Evolutionary conservation across 2,113 vertebrate genomes (phyloP), one percentile per base, ranked within the genome.

Genomic region (Callopanchax toddi): DNA sequence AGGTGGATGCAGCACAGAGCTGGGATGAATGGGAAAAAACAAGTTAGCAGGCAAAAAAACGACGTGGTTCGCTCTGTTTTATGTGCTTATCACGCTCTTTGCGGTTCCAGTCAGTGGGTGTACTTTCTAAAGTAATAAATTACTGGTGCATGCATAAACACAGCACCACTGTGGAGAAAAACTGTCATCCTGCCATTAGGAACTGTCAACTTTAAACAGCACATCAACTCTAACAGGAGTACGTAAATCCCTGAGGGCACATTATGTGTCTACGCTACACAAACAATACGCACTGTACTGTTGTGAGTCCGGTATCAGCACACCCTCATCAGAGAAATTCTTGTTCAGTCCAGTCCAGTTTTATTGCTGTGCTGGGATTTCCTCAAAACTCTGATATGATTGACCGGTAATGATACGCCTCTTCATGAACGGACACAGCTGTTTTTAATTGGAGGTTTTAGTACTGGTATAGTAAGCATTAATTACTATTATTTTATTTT

Each of bases 351-450:
- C 29, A 18, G 17, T 51, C n/a, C 13, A 36, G 2, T 26, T 25
- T 64, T 21, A 70, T 29, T 37, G 59, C 43, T 71, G 65, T 13
- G 2, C 5, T 29, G 82, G 66, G 82, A 79, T 56, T 71, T 76
- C 36, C 69, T 63, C 18, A 2, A 9, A 16, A 51, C 60, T 71
- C 46, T 80, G 29, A 7, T 76, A 81, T 32, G 68, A 29, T 59
- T 40, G 16, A 9, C 39, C 25, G 7, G 9, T 1, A 22, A 50
- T 3, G 52, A 17, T 51, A 34, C 20, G 46, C 1, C 0, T 57
- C 36, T 12, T 11, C 6, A 37, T 12, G 23, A 25, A 20, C 29
- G 10, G 29, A 32, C 10, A 32, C 10, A 9, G 6, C 29, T n/a
- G n/a, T n/a, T n/a, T n/a, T n/a, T n/a, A n/a, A n/a, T n/a, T n/a